Evolutionary conservation across 2,113 vertebrate genomes (phyloP), one percentile per base, ranked within the genome.

Genomic region (Megaceryle torquata): DNA sequence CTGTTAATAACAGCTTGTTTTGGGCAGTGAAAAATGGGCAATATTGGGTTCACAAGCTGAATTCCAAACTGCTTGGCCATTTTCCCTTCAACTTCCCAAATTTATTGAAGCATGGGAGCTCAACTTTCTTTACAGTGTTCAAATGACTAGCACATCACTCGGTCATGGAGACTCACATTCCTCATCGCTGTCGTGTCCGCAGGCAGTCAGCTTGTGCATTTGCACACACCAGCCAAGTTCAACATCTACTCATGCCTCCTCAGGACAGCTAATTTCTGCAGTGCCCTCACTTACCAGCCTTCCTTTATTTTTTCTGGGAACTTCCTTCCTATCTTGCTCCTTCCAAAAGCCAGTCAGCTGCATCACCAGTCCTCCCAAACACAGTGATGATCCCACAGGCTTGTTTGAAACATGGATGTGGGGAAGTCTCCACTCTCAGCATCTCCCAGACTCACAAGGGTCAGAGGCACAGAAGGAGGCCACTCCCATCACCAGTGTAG

Each of bases 71-170:
- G 60, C 56, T 76, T 68, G 77, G 61, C 74, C 77, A 76, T 97
- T 95, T 95, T 91, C 79, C 75, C 50, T 95, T 93, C 83, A 91
- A 14, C n/a, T 92, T 86, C 44, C 72, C 71, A 88, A 90, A 96
- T 86, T 88, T 88, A 95, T 88, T 86, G 59, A 77, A 41, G 82
- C 51, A 41, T 8, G 10, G 64, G 67, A 88, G 41, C 51, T 67
- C 92, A 64, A 44, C 10, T 50, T 1, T 82, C 75, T 76, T 56
- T 53, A 61, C 5, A 59, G 37, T 2, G 12, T 37, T 82, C 12
- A 0, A 48, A 51, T 37, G 59, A 57, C 63, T 61, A 71, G 63
- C 68, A 88, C 53, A 72, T 48, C 57, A 59, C 37, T 91, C 24
- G 1, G 41, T 67, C 21, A 3, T 10, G 13, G 63, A 59, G 54